Evolutionary conservation across 2,888 invertebrate species (phyloP), one percentile per base, ranked within the genome.

Genomic region (Minunthozetes semirufus): DNA sequence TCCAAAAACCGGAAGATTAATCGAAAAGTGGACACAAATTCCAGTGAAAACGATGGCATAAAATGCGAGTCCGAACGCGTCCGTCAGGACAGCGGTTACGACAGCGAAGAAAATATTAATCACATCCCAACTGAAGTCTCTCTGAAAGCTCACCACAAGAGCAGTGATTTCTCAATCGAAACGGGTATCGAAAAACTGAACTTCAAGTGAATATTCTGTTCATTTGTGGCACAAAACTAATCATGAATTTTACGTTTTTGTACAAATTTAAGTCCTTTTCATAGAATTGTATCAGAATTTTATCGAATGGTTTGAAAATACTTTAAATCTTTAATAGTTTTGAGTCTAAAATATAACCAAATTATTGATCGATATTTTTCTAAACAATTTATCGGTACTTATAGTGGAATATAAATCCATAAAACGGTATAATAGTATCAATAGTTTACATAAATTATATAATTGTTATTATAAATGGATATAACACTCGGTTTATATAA

Each of bases 71-170:
- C n/a, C 27, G 48, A 63, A 25, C 59, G 73, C 48, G 27, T 25
- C 29, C 73, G 73, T 19, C 73, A 73, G 48, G 73, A 73, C 66
- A 63, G 63, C 27, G 73, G 73, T 6, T 73, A 73, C 48, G 73
- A 73, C 46, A 73, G 73, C 33, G 73, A 73, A 48, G 66, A 61
- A 19, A 66, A 25, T 38, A 50, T 25, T 5, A 15, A 4, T 17
- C 22, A 59, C 3, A 27, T 22, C 13, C 9, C 1, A 11, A 27
- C 2, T 13, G 13, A 11, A 9, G 42, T 42, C 42, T 50, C 50
- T 38, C 4, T 38, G 5, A 38, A 66, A 15, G 38, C 25, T 5
- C 9, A n/a, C 4, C 29, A 19, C 63, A 66, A 38, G 22, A 22
- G 0, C 46, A 68, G 5, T 61, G 46, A 68, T 42, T n/a, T 15